Evolutionary conservation across 2,113 vertebrate genomes (phyloP), one percentile per base, ranked within the genome.

Genomic region (Furnarius figulus): DNA sequence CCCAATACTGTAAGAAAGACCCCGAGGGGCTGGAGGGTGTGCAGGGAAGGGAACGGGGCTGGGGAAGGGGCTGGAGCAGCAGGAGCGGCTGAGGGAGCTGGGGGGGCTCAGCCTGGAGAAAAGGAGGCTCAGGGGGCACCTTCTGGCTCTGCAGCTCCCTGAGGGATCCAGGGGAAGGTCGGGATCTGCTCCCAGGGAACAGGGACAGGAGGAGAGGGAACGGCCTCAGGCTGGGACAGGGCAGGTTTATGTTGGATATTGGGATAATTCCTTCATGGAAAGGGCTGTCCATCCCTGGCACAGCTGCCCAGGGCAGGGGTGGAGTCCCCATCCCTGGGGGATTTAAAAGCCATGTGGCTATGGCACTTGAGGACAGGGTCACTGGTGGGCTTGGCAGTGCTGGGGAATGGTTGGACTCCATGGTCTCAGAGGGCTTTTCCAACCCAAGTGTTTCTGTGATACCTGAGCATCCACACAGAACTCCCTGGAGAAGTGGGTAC

Each of bases 181-280:
- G 5, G 74, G n/a, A 39, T 87, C 3, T 78, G n/a, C 39, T 46
- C 1, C 18, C 18, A 53, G 55, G 73, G 85, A 53, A 62, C 75
- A 87, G 75, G 66, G n/a, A 71, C 66, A 79, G 49, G 56, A 39
- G 15, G 3, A 55, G 65, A 62, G 46, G 73, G 27, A 87, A 71
- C 2, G 4, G n/a, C 40, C 65, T 47, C 66, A 30, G 13, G 13
- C 3, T 71, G 74, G 5, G 33, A 18, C 6, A 6, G 12, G 65
- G n/a, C 0, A 53, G 28, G 19, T 0, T 12, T 0, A 53, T 39
- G 0, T 1, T 0, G 1, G 4, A n/a, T 14, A 27, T 2, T 13
- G 13, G 24, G 1, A 24, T 10, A 55, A 72, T 35, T 9, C 0
- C 49, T 42, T 0, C 5, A 4, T 14, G 16, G 28, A 31, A 65